phyloP scores from a whole-genome alignment of 2,888 invertebrate genomes.

The Brenthis ino region DNA sequence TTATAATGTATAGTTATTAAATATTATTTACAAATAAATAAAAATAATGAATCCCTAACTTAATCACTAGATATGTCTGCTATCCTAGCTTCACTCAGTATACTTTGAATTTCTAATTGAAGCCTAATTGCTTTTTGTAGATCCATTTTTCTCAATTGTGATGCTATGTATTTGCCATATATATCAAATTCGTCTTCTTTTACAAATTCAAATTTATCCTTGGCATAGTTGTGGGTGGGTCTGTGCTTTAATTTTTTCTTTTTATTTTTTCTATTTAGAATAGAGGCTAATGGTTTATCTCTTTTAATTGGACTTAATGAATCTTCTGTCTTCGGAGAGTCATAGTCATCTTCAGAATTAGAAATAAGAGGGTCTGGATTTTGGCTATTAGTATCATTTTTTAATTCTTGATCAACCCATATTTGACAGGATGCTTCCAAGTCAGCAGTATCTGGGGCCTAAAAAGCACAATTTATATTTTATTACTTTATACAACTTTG shows the following conservation, averaged over 20 bases:
- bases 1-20: neutral
- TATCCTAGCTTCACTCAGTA: constrained; percentile 71
- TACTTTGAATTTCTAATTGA: constrained; percentile 68
- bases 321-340: constrained; percentile 45
- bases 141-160: constrained; percentile 70
- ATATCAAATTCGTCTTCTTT: constrained; percentile 77
- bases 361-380: constrained; percentile 60
- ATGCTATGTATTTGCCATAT: constrained; percentile 74
- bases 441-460: constrained; percentile 57
- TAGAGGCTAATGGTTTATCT: constrained; percentile 43
- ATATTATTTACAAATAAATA: constrained; percentile 22
- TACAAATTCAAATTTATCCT: constrained; percentile 44
- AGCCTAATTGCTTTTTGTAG: constrained; percentile 66
- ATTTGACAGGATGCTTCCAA: constrained; percentile 61
- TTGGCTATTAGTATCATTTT: constrained; percentile 51
- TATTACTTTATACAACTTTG: neutral
- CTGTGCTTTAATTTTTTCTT: constrained; percentile 42
- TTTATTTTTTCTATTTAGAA: constrained; percentile 56
- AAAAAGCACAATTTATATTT: constrained; percentile 28
- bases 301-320: constrained; percentile 48
- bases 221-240: constrained; percentile 42
- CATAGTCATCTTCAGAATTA: constrained; percentile 58
- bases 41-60: neutral
- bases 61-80: constrained; percentile 49
- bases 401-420: constrained; percentile 57